A percentile compares a stretch with the other conserved stretches of the same genome.
Conservation (phyloP, 2,113 vertebrate species). For the Urocynchramus pylzowi region DNA sequence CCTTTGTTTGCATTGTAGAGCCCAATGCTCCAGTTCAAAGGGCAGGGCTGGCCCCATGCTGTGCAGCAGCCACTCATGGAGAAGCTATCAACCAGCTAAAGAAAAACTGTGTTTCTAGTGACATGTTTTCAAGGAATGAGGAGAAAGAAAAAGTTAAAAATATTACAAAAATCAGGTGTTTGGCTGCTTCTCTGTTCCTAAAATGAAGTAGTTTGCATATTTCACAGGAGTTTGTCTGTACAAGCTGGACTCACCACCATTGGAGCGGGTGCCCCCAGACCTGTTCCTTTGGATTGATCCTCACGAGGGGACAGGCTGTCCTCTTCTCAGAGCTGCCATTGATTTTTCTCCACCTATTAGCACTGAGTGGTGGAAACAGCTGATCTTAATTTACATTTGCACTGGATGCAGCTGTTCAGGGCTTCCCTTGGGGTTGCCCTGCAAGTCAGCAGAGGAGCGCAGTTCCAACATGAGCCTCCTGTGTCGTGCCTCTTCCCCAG, state of each 20-base stretch:
- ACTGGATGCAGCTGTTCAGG: background rate
- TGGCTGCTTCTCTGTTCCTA: background rate
- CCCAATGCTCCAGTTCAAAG: background rate
- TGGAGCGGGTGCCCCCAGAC: background rate
- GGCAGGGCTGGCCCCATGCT: background rate
- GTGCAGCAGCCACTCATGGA: background rate
- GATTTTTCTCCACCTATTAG: background rate
- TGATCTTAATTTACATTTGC: background rate
- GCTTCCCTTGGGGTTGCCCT: background rate
- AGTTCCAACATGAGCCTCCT: background rate
- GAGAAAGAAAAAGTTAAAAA: background rate
- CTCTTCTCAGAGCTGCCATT: background rate
- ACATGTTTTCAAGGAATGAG: background rate
- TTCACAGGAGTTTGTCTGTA: background rate
- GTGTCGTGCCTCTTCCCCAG: fast-evolving
- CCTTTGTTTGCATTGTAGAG: background rate
- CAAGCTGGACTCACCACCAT: background rate
- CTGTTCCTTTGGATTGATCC: background rate
- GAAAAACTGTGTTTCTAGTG: background rate
- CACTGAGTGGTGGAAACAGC: background rate
- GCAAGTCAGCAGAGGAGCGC: background rate
- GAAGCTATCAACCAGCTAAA: background rate
- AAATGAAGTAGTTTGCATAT: background rate
- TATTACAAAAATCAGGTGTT: background rate
- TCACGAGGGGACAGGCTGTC: background rate